Evolutionary conservation across 2,888 invertebrate species (phyloP).

Genomic region (Macaria liturata): DNA sequence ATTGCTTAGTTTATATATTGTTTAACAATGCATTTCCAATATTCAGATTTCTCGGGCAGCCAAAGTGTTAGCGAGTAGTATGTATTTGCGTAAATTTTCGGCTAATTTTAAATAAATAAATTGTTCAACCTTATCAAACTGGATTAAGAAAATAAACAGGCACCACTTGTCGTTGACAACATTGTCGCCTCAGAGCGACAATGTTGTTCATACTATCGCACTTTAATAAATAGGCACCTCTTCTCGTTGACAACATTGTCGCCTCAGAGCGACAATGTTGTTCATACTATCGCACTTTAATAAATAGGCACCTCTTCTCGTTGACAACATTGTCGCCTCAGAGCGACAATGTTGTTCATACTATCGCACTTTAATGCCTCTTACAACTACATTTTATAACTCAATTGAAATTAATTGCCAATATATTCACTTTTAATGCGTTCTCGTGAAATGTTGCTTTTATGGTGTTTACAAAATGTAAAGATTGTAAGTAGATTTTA

Average conservation of each 20-base stretch:
- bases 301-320: neutral
- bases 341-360: constrained; percentile 7
- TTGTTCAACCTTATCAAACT: too few relatives aligned
- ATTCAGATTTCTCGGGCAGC: too few relatives aligned
- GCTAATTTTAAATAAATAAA: too few relatives aligned
- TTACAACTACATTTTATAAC: constrained; percentile 13
- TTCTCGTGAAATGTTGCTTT: neutral
- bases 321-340: neutral
- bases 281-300: neutral
- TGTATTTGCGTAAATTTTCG: too few relatives aligned
- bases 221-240: too few relatives aligned
- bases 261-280: constrained; percentile 6
- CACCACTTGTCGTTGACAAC: too few relatives aligned
- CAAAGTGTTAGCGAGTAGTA: too few relatives aligned
- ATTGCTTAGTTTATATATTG: too few relatives aligned
- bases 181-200: constrained; percentile 5
- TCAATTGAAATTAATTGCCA: constrained; percentile 7
- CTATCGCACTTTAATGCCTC: neutral
- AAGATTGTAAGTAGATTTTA: too few relatives aligned
- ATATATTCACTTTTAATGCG: constrained; percentile 4
- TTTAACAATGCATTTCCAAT: too few relatives aligned
- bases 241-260: too few relatives aligned
- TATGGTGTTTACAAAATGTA: constrained; percentile 1
- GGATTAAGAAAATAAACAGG: neutral
- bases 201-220: constrained; percentile 3